Conservation (phyloP, 2,797 vertebrate species). For the Anniella stebbinsi region DNA sequence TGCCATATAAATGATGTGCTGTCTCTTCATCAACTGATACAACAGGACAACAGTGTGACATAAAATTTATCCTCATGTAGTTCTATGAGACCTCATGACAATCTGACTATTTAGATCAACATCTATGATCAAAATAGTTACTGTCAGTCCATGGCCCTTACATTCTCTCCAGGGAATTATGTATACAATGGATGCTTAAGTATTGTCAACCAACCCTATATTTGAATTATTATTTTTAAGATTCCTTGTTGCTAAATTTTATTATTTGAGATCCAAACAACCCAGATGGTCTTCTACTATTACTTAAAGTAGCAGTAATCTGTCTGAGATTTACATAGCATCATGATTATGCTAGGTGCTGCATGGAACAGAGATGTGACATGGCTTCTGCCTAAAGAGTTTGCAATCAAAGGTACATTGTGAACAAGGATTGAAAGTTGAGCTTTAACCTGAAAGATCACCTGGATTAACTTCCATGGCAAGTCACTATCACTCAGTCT, state of each 20-base stretch:
- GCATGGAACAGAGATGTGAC: not conserved
- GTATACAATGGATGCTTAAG: not conserved
- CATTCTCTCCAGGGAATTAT: not conserved
- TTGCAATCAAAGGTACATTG: not conserved
- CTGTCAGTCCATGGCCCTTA: not conserved
- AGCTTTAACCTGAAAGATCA: not conserved
- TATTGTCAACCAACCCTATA: not conserved
- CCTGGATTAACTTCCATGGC: not conserved
- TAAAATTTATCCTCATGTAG: conserved; percentile 9
- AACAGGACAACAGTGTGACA: conserved; percentile 27
- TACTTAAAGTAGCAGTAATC: not conserved
- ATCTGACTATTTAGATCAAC: not conserved
- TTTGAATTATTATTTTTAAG: not conserved
- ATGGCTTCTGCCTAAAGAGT: not conserved
- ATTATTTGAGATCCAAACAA: not conserved
- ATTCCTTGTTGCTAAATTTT: not conserved
- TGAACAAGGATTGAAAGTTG: not conserved
- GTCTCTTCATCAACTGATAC: not conserved
- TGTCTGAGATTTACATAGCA: not conserved
- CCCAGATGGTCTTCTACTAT: not conserved
- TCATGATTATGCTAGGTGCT: not conserved
- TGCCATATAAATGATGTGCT: conserved; percentile 31
- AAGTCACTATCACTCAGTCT: not conserved
- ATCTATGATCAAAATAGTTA: not conserved
- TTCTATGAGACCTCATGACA: not conserved